Evolutionary conservation across 2,797 vertebrate genomes (phyloP).

Genomic region (Megaceryle alcyon): DNA sequence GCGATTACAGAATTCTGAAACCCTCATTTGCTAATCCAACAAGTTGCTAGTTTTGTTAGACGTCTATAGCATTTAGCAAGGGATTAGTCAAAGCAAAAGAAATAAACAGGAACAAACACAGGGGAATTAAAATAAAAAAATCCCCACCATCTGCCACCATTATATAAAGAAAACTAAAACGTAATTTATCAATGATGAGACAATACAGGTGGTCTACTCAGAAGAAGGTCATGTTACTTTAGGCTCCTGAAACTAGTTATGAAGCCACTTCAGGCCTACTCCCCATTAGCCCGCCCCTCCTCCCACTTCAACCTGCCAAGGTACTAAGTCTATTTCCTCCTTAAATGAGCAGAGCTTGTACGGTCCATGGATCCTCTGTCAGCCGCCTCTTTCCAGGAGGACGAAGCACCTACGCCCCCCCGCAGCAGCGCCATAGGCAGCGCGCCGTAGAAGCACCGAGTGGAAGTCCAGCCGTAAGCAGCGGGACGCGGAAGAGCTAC

Average conservation of each 20-base stretch:
- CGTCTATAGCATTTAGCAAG: neutral
- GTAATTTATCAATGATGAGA: neutral
- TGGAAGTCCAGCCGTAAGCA: neutral
- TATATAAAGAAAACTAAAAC: neutral
- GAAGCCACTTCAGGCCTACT: neutral
- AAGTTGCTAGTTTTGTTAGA: neutral
- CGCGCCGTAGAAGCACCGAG: neutral
- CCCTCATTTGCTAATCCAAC: neutral
- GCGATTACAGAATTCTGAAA: neutral
- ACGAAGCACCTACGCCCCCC: neutral
- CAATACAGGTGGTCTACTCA: neutral
- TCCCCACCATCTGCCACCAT: neutral
- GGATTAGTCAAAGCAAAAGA: neutral
- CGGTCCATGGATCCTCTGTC: rapidly evolving
- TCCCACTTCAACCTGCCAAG: neutral
- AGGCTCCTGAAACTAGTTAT: neutral
- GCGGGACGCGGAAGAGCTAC: neutral
- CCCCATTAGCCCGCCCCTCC: neutral
- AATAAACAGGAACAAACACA: neutral
- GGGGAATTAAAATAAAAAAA: neutral
- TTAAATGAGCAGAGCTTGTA: rapidly evolving
- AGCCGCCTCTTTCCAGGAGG: rapidly evolving
- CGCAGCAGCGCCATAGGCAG: neutral
- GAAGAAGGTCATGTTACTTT: neutral
- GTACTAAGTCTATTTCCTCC: neutral